Evolutionary conservation across 2,888 invertebrate species (phyloP).

Genomic region (Ommatoiulus sabulosus): DNA sequence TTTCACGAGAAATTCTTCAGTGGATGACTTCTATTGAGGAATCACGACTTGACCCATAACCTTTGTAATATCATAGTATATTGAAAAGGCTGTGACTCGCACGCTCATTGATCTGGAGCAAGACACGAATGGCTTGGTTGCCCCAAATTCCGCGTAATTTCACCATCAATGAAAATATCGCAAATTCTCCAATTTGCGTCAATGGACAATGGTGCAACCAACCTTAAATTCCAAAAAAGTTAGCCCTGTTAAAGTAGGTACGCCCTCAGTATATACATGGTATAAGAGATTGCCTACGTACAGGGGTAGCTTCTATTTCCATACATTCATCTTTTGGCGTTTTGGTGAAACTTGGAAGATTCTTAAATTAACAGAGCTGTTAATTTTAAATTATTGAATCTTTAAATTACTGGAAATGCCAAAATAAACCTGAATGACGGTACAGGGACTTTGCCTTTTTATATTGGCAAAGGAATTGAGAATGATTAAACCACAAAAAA

Average conservation of each 20-base stretch:
- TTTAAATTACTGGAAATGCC: background rate
- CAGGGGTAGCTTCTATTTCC: background rate
- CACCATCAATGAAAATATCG: background rate
- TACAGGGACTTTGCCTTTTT: no score
- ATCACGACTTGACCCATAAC: background rate
- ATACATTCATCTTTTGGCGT: background rate
- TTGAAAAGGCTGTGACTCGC: background rate
- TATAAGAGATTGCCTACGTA: background rate
- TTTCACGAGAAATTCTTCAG: background rate
- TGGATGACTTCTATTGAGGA: background rate
- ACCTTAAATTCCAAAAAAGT: background rate
- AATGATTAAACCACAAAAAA: background rate
- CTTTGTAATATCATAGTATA: background rate
- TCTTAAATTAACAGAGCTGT: background rate
- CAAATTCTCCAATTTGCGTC: background rate
- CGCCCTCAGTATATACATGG: background rate
- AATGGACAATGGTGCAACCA: background rate
- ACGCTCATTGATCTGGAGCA: background rate
- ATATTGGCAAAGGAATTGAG: background rate
- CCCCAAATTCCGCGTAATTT: background rate
- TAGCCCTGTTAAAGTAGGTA: background rate
- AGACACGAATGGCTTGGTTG: background rate
- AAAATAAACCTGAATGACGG: no score
- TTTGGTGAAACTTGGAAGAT: background rate
- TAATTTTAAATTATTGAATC: background rate